Evolutionary conservation across 2,797 vertebrate genomes (phyloP), one percentile per base, ranked within the genome.

Genomic region (Liasis olivaceus): DNA sequence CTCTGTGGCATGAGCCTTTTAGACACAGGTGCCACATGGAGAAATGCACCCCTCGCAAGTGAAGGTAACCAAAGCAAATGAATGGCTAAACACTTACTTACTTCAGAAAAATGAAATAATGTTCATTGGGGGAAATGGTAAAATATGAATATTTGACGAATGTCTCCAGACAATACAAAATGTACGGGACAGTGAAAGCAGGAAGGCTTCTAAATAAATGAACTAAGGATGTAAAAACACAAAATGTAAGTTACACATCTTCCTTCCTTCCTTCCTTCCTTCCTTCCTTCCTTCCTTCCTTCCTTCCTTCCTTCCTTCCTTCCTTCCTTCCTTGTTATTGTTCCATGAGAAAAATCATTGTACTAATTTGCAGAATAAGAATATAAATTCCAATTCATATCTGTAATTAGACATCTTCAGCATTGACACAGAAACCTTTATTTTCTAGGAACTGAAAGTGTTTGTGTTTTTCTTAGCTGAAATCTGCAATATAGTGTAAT

Each of bases 1-100:
- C 87, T 42, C 60, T 84, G 89, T 93, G 59, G 69, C 88, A 88
- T 31, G 28, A 90, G 36, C 58, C 88, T 59, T 90, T 92, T 85
- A 90, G 69, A 66, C 36, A 36, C 92, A 64, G 62, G 42, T 22
- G 8, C 72, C 1, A 4, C 36, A 15, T 87, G 77, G 58, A 90
- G 28, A 62, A 36, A 90, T 87, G 62, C 17, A 59, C 12, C 6
- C 12, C 12, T 89, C n/a, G 69, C 31, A 26, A 63, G 36, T 51
- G 26, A 72, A 86, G 26, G 58, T 51, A 51, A 62, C 88, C 58
- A 92, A 90, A 92, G n/a, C 63, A 94, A 89, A 56, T 14, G 63
- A 62, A 63, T 47, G 77, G 51, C 24, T 20, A 92, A 88, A 88
- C 63, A 87, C 28, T 69, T 62, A 90, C 66, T 28, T 54, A 85